phyloP scores from a whole-genome alignment of 2,113 vertebrate species.

The Istiophorus platypterus region DNA sequence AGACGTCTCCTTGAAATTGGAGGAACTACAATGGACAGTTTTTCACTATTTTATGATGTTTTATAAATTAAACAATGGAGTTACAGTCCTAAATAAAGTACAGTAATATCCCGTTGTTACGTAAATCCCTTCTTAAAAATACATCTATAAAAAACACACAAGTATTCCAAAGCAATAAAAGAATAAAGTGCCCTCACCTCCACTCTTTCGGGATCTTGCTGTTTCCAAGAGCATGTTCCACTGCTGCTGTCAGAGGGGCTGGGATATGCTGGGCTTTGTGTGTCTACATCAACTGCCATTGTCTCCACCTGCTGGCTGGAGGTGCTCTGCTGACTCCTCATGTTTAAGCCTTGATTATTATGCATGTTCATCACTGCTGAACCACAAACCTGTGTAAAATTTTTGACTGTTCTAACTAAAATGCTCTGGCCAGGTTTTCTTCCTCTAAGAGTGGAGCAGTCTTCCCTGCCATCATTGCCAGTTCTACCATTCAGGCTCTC shows the following conservation, averaged over 20 bases:
- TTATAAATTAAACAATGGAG: too few relatives aligned
- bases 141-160: neutral
- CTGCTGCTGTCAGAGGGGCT: conserved; percentile 8
- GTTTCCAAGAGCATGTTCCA: neutral
- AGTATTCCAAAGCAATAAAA: neutral
- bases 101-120: neutral
- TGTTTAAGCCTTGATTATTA: neutral
- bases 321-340: neutral
- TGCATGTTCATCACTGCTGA: neutral
- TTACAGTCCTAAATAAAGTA: neutral
- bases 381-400: neutral
- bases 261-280: neutral
- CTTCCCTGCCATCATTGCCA: neutral
- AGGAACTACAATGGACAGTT: neutral
- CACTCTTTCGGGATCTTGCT: neutral
- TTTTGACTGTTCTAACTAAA: neutral
- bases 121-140: neutral
- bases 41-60: neutral
- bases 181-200: conserved; percentile 34
- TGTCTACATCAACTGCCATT: neutral
- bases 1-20: neutral
- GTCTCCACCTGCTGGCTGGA: conserved; percentile 19
- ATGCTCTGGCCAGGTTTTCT: neutral
- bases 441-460: neutral
- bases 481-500: neutral